Conservation (phyloP, 2,113 vertebrate species). For the Peromyscus leucopus region DNA sequence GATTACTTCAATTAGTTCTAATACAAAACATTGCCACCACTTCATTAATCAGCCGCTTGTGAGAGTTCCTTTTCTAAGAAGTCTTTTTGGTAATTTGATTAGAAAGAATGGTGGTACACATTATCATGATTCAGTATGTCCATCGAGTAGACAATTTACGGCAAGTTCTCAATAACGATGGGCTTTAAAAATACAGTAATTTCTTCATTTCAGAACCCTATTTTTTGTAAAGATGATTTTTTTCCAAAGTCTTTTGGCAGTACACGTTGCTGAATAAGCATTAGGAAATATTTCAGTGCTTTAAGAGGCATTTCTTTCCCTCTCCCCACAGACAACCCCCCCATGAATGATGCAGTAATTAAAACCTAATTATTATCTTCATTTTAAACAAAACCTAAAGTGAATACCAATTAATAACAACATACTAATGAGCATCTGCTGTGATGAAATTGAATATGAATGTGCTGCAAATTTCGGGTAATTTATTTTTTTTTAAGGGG, state of each 20-base stretch:
- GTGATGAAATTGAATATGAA: constrained; percentile 94
- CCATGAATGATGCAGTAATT: constrained; percentile 91
- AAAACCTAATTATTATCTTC: constrained; percentile 95
- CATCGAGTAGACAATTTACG: constrained; percentile 87
- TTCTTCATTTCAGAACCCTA: constrained; percentile 83
- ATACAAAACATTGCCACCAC: constrained; percentile 90
- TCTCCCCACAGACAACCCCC: constrained; percentile 79
- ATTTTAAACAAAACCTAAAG: constrained; percentile 95
- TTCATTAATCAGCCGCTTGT: constrained; percentile 90
- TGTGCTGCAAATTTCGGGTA: constrained; percentile 92
- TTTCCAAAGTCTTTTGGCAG: constrained; percentile 80
- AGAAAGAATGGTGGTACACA: constrained; percentile 85
- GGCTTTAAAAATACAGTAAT: constrained; percentile 78
- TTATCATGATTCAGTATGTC: constrained; percentile 86
- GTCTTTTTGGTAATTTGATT: constrained; percentile 89
- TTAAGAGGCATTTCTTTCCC: constrained; percentile 89
- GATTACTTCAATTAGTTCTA: constrained; percentile 91
- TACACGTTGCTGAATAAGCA: constrained; percentile 82
- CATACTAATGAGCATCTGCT: constrained; percentile 94
- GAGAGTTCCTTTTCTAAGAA: constrained; percentile 90
- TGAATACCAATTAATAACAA: constrained; percentile 95
- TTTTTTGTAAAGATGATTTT: constrained; percentile 78
- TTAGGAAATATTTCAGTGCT: constrained; percentile 89
- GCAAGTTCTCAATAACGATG: constrained; percentile 81
- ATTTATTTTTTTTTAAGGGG: constrained; percentile 90